Evolutionary conservation across 2,113 vertebrate genomes (phyloP).

Genomic region (Alligator mississippiensis): DNA sequence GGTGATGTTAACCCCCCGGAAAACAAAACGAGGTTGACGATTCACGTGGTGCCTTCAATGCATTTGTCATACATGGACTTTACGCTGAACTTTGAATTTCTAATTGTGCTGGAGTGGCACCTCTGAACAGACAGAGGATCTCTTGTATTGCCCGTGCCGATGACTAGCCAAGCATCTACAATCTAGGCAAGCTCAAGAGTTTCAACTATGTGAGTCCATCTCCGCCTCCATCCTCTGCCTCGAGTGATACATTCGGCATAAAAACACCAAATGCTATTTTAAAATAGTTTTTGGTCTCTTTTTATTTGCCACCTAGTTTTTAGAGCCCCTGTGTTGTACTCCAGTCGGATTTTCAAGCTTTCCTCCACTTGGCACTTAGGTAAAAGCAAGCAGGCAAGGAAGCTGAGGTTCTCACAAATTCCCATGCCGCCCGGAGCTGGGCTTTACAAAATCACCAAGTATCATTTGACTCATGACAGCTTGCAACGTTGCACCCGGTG

Average conservation of each 20-base stretch:
- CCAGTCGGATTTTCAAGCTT: conserved; percentile 50
- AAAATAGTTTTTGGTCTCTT: not conserved
- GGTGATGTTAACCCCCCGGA: not conserved
- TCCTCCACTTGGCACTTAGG: not conserved
- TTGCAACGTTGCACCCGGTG: not conserved
- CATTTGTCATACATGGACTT: rapidly evolving
- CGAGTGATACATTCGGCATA: not conserved
- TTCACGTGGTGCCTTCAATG: rapidly evolving
- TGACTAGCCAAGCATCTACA: not conserved
- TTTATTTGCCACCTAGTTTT: not conserved
- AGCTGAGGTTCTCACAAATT: not conserved
- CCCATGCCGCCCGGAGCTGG: not conserved
- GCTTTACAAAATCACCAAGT: not conserved
- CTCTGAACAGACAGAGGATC: no score
- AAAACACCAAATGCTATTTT: not conserved
- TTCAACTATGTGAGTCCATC: not conserved
- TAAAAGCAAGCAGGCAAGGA: not conserved
- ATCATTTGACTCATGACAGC: rapidly evolving
- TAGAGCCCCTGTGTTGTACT: conserved; percentile 23
- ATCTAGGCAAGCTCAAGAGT: not conserved
- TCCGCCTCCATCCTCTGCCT: no score
- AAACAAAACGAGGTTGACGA: not conserved
- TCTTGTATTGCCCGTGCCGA: not conserved
- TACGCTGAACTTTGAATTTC: not conserved
- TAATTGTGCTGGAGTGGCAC: not conserved